Evolutionary conservation across 2,797 vertebrate species (phyloP).

Genomic region (Phrynocephalus guinanensis): DNA sequence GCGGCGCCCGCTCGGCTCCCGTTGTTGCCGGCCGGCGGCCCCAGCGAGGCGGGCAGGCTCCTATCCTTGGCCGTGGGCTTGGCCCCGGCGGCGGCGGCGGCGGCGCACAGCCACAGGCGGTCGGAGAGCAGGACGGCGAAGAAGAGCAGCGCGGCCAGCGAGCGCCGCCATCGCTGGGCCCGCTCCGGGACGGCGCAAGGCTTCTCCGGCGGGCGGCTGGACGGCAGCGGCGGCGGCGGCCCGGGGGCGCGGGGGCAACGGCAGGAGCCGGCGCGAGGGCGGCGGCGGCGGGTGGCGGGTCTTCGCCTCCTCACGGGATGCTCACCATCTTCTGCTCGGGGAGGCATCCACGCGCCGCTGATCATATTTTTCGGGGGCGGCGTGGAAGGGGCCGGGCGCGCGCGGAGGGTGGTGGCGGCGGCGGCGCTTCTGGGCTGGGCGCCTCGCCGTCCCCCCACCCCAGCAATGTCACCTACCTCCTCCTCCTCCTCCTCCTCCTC

Average conservation of each 20-base stretch:
- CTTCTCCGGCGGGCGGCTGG: constrained; percentile 75
- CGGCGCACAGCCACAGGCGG: constrained; percentile 83
- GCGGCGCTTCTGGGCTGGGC: constrained; percentile 30
- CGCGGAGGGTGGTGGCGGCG: constrained; percentile 59
- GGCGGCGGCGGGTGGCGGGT: constrained; percentile 65
- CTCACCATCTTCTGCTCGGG: constrained; percentile 75
- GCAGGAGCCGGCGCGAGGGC: constrained; percentile 71
- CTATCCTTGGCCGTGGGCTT: constrained; percentile 20
- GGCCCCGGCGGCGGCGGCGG: constrained; percentile 76
- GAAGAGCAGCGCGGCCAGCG: constrained; percentile 84
- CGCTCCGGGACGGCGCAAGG: constrained; percentile 81
- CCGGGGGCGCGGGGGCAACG: background rate
- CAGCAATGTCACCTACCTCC: constrained; percentile 73
- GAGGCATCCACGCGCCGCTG: constrained; percentile 85
- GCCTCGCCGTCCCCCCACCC: constrained; percentile 54
- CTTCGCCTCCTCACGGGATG: too few relatives aligned
- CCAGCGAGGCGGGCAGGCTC: constrained; percentile 63
- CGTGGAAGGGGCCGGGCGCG: constrained; percentile 54
- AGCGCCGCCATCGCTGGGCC: constrained; percentile 86
- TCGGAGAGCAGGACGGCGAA: constrained; percentile 84
- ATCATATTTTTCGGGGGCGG: constrained; percentile 83
- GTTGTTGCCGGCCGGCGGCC: constrained; percentile 56
- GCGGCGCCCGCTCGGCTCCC: background rate
- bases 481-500: constrained; percentile 20
- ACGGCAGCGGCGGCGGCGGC: constrained; percentile 78